A percentile compares a stretch with the other conserved stretches of the same genome.
These are phyloP conservation scores for Aplodontia rufa DNA, from an alignment of 2,113 vertebrate genomes.

Conservation along the genomic window DNA sequence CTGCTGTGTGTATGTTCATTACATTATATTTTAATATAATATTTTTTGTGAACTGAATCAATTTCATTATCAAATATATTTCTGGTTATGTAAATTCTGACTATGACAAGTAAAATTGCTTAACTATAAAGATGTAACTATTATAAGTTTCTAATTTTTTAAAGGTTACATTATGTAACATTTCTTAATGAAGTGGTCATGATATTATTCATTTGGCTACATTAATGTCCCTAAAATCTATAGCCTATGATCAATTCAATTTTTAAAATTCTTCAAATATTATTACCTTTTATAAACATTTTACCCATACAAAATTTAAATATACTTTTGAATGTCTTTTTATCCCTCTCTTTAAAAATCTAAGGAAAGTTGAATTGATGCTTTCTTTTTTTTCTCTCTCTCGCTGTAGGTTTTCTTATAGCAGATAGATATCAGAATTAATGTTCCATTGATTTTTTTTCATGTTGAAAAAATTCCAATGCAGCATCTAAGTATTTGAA, in stretches of 20 bases:
- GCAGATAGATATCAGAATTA: slow-evolving; percentile 15
- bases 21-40: neutral
- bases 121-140: neutral
- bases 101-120: neutral
- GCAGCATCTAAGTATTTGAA: slow-evolving; percentile 33
- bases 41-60: neutral
- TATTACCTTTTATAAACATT: slow-evolving; percentile 10
- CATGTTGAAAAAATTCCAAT: neutral
- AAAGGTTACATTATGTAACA: neutral
- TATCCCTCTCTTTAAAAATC: neutral
- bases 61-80: neutral
- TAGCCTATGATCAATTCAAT: neutral
- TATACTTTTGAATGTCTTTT: neutral
- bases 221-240: neutral
- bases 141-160: neutral
- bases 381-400: neutral
- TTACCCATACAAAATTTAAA: neutral
- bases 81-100: neutral
- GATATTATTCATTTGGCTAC: neutral
- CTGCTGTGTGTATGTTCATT: neutral
- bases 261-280: slow-evolving; percentile 9
- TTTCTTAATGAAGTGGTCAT: neutral
- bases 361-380: neutral
- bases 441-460: slow-evolving; percentile 13
- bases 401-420: neutral